Evolutionary conservation across 2,797 vertebrate species (phyloP), one percentile per base, ranked within the genome.

Genomic region (Cetoscarus ocellatus): DNA sequence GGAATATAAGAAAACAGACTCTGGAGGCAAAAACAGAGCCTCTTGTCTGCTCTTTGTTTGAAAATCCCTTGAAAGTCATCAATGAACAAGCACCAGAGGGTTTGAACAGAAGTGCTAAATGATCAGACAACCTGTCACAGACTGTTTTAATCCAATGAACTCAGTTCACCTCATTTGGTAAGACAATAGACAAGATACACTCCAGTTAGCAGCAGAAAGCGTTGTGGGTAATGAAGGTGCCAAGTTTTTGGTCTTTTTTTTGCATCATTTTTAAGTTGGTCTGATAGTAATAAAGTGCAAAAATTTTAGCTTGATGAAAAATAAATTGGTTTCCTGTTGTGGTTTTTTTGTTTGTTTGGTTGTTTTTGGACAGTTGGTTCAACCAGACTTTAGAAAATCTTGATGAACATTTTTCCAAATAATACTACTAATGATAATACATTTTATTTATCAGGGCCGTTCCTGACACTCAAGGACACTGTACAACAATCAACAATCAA

Each of bases 1-100:
- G 39, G 67, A 63, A 60, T 18, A 61, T 52, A 62, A 53, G 67
- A 80, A 89, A 80, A 80, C 67, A 80, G 67, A 69, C 56, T 63
- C 35, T 71, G 67, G 80, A 67, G 57, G 54, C 68, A 44, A 34
- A 42, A 34, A 68, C 66, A 79, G 84, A 79, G 68, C 69, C 74
- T 51, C 50, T 51, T 7, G 12, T 10, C 57, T 35, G 53, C 34
- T 74, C 70, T 74, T 80, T 73, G 57, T 80, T 56, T 61, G 61
- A 62, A 56, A 73, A 58, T 48, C 54, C 45, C 49, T 19, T 17
- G 10, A 55, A 72, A 49, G n/a, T n/a, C 36, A 61, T 57, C 10
- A 75, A 50, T 58, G 50, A 75, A 48, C 17, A 54, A 51, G 8
- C 17, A 27, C 3, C 12, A 45, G 53, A 49, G 54, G 39, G 61